Conservation (phyloP, 2,797 vertebrate genomes). For the Crenichthys baileyi region DNA sequence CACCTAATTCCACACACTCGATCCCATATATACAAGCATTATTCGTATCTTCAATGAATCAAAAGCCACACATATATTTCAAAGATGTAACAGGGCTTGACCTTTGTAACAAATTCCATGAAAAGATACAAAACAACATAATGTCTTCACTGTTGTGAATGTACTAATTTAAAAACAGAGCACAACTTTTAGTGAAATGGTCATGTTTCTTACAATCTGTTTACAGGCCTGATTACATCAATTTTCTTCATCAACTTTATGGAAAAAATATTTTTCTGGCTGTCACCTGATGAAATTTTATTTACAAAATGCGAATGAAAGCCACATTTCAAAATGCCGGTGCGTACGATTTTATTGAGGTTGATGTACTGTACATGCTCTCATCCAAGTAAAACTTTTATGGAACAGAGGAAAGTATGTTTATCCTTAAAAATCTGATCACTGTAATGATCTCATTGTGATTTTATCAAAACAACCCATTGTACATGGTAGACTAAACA, state of each 20-base stretch:
- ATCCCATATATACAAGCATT: too few species aligned
- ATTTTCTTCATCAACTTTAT: not conserved
- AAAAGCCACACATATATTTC: too few species aligned
- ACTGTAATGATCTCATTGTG: constrained; percentile 36
- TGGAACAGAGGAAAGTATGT: constrained; percentile 4
- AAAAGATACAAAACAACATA: not conserved
- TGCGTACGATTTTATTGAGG: not conserved
- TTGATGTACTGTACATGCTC: not conserved
- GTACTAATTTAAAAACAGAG: not conserved
- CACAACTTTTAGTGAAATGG: not conserved
- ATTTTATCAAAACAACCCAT: constrained; percentile 56
- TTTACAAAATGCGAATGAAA: not conserved
- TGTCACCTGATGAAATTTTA: not conserved
- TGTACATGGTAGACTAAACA: constrained; percentile 65
- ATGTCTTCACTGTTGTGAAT: too few species aligned
- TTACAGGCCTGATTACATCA: not conserved
- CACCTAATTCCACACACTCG: too few species aligned
- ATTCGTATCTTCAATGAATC: too few species aligned
- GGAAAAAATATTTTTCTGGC: not conserved
- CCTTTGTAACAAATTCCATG: too few species aligned
- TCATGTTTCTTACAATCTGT: not conserved
- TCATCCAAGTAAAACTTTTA: not conserved
- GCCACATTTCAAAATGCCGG: not conserved
- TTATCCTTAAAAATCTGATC: constrained; percentile 48
- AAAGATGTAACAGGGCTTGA: too few species aligned